Base-by-base conservation (phyloP, 2,888 invertebrate genomes). In the Mythimna loreyi region DNA sequence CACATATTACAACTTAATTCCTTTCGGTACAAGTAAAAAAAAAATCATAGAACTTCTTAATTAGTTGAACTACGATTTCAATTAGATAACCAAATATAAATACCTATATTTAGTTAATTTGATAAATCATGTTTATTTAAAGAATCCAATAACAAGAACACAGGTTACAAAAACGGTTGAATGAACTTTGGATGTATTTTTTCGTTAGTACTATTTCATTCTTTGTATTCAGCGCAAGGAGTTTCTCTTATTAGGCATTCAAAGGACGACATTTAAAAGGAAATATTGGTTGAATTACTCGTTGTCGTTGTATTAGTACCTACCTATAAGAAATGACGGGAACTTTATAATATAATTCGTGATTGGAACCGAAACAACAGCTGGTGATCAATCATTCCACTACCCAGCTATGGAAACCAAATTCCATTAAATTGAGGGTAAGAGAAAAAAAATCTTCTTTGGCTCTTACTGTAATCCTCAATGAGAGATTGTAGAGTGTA, bases 191-290 rank as follows among this genome's bases (percentile, higher is more conserved):
- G 82, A 81, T 84, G 87, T 86, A 82, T 89, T 76, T 92, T 92
- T 93, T 92, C 88, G 87, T 90, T 60, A 85, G 87, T 84, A 88
- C 72, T 65, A 86, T 86, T 86, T 86, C 82, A 87, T 85, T 87
- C 87, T 94, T 94, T 92, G 92, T 95, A 96, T 95, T 94, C 96
- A 92, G 84, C 81, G 80, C 92, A 86, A 90, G 91, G 88, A 88
- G 91, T 91, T 91, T 91, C 88, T 90, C 92, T 94, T 91, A 94
- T 96, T 95, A 94, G 85, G 90, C 87, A 96, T 96, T 94, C 96
- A 94, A 93, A 92, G 91, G 91, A 92, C 90, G 90, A 90, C 90
- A 90, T 92, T 90, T 94, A 93, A 93, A 95, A 95, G 95, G 94
- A 94, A 95, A 94, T 94, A 95, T 94, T 91, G 92, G 89, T 78